Conservation (phyloP, 2,888 invertebrate genomes). For the Linnaemya vulpina region DNA sequence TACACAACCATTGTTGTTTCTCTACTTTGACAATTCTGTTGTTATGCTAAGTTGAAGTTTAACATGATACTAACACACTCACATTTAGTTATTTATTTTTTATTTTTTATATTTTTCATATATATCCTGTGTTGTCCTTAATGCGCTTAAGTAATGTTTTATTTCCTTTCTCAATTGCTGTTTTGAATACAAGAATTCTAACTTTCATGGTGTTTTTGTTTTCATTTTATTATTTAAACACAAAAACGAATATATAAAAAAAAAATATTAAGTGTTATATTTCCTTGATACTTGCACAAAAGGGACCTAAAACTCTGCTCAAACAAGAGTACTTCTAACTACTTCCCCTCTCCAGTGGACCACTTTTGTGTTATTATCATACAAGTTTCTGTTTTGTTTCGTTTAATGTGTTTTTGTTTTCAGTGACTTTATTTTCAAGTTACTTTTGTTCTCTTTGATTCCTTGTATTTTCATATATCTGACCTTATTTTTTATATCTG, state of each 20-base stretch:
- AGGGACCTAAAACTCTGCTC: conserved; percentile 6
- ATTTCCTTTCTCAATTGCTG: conserved; percentile 67
- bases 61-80: neutral
- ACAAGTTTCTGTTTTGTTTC: conserved; percentile 54
- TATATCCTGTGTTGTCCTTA: conserved; percentile 68
- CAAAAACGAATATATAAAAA: conserved; percentile 29
- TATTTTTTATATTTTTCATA: conserved; percentile 6
- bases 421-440: conserved; percentile 17
- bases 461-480: conserved; percentile 4
- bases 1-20: conserved; percentile 35
- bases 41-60: conserved; percentile 27
- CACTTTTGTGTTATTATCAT: conserved; percentile 22
- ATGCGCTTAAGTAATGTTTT: conserved; percentile 73
- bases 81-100: conserved; percentile 3
- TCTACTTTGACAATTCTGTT: conserved; percentile 53
- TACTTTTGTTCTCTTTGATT: conserved; percentile 5
- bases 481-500: conserved; percentile 28
- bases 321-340: neutral
- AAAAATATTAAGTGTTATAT: conserved; percentile 35
- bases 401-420: conserved; percentile 51
- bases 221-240: conserved; percentile 44
- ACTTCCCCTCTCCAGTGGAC: neutral
- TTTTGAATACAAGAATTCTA: conserved; percentile 49
- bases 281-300: conserved; percentile 22
- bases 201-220: neutral